phyloP scores from a whole-genome alignment of 2,888 invertebrate genomes.

The Metalampra italica region DNA sequence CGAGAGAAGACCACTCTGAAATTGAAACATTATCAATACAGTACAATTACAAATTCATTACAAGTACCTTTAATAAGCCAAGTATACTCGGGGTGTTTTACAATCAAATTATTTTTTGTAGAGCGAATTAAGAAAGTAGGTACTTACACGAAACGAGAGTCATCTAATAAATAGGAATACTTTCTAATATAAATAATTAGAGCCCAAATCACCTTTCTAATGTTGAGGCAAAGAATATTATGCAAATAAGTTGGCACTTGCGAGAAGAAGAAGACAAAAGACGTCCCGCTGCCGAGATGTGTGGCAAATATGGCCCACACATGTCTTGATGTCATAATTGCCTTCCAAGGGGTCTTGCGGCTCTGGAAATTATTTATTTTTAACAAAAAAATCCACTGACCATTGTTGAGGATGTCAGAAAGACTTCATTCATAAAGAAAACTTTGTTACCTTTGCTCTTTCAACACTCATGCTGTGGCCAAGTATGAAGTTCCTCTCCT shows the following conservation, averaged over 20 bases:
- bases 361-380: slow-evolving; percentile 31
- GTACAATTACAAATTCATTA: neutral
- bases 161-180: no score
- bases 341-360: slow-evolving; percentile 69
- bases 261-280: slow-evolving; percentile 81
- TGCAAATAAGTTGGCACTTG: slow-evolving; percentile 83
- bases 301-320: slow-evolving; percentile 74
- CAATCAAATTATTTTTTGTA: no score
- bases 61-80: no score
- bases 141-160: no score
- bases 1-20: slow-evolving; percentile 79
- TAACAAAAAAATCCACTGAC: no score
- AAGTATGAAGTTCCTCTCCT: slow-evolving; percentile 68
- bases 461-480: slow-evolving; percentile 26
- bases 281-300: slow-evolving; percentile 75
- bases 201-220: slow-evolving; percentile 42
- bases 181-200: no score
- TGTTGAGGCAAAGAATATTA: slow-evolving; percentile 70
- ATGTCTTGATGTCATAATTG: slow-evolving; percentile 66
- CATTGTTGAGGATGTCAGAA: no score
- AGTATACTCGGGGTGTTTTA: no score
- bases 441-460: slow-evolving; percentile 20
- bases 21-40: slow-evolving; percentile 35
- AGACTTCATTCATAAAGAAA: no score
- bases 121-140: no score